phyloP scores from a whole-genome alignment of 2,888 invertebrate genomes.

The Neoascia interrupta region DNA sequence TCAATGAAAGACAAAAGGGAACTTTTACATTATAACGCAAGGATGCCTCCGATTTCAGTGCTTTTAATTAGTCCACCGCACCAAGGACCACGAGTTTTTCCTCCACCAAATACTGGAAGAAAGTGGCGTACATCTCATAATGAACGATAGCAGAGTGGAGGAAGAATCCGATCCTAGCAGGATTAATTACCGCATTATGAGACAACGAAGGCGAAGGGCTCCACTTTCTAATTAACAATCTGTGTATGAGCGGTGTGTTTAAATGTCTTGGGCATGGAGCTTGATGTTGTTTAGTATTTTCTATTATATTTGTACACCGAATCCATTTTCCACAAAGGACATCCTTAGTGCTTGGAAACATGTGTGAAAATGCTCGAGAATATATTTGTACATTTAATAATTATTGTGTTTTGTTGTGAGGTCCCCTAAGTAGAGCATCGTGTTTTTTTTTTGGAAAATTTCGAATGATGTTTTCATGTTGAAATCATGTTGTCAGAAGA shows the following conservation, averaged over 20 bases:
- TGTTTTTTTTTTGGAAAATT: slow-evolving; percentile 13
- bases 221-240: slow-evolving; percentile 65
- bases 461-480: slow-evolving; percentile 46
- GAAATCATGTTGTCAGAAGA: slow-evolving; percentile 28
- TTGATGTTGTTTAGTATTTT: slow-evolving; percentile 40
- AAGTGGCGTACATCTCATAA: slow-evolving; percentile 32
- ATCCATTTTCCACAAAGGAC: slow-evolving; percentile 58
- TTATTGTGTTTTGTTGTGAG: slow-evolving; percentile 20
- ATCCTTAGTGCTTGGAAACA: slow-evolving; percentile 76
- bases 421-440: slow-evolving; percentile 34
- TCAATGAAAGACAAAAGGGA: slow-evolving; percentile 5
- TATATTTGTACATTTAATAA: slow-evolving; percentile 27
- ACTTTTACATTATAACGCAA: slow-evolving; percentile 21
- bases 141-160: slow-evolving; percentile 25
- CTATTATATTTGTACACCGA: slow-evolving; percentile 54
- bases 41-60: slow-evolving; percentile 54
- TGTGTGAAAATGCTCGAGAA: slow-evolving; percentile 42
- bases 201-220: slow-evolving; percentile 69
- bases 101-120: slow-evolving; percentile 7
- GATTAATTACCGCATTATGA: slow-evolving; percentile 80
- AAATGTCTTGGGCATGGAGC: slow-evolving; percentile 5
- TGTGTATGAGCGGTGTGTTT: slow-evolving; percentile 57
- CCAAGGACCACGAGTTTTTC: slow-evolving; percentile 13
- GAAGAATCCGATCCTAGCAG: slow-evolving; percentile 79
- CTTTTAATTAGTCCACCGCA: slow-evolving; percentile 47